Evolutionary conservation across 2,797 vertebrate genomes (phyloP), one percentile per base, ranked within the genome.

Genomic region (Sebastes trivittatus): DNA sequence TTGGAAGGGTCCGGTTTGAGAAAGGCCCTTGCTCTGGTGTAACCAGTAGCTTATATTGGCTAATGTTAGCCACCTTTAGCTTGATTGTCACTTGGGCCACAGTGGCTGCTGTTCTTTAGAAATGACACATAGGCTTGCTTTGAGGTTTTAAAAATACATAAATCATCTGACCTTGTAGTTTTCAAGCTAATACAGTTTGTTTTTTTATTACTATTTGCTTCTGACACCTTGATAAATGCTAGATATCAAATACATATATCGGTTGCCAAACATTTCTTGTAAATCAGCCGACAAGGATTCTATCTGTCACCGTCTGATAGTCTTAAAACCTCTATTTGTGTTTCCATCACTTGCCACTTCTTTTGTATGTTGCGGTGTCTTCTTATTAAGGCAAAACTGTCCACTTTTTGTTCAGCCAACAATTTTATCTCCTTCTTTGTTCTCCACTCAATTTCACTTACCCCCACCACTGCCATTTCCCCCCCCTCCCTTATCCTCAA

Each of bases 351-450:
- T 78, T 65, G 22, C 70, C 46, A 52, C 54, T 55, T 55, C 49
- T 42, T 63, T 32, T 65, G n/a, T 22, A 7, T 23, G 29, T 34
- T 34, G 32, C 72, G 66, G 77, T 76, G 59, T 82, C 61, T 55
- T 69, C 58, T 62, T 71, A 75, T 67, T 23, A 29, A 75, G 59
- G 58, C 61, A 64, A 78, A 85, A 73, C 36, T 49, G 66, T 77
- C 71, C 69, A 68, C 80, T 80, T 89, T 82, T 71, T 79, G 73
- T 85, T 73, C 77, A 23, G 77, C 72, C 78, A 67, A 78, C 62
- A 70, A 25, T 84, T 87, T 86, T 65, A 20, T 63, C 42, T 46
- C 64, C 59, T 6, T 63, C 49, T 87, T 86, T 90, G 80, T 88
- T 90, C 82, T 54, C 11, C 67, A 46, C 74, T 87, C 72, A 8